A percentile compares a stretch with the other conserved stretches of the same genome.
These are phyloP conservation scores for Leptosomus discolor DNA, from an alignment of 2,113 vertebrate species.

Conservation along the genomic window DNA sequence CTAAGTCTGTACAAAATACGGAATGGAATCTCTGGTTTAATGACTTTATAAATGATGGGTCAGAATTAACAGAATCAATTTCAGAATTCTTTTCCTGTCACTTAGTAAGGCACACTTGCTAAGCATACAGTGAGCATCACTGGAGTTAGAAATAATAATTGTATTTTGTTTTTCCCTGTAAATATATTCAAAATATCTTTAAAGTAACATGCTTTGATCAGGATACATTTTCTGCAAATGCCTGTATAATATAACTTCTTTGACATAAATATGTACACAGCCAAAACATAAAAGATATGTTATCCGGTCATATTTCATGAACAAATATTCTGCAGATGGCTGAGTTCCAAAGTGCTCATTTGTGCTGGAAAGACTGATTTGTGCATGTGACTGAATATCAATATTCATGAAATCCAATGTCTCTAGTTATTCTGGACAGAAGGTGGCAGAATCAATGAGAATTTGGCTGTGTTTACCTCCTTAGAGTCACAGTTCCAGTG, in stretches of 20 bases:
- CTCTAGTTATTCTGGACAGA: neutral
- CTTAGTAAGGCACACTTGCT: neutral
- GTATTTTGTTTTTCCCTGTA: neutral
- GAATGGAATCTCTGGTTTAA: neutral
- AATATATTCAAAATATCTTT: neutral
- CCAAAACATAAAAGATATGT: neutral
- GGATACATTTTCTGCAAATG: neutral
- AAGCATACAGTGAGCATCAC: neutral
- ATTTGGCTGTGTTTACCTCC: neutral
- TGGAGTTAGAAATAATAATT: neutral
- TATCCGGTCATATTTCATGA: neutral
- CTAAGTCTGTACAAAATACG: neutral
- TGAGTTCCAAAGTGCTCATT: neutral
- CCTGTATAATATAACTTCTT: neutral
- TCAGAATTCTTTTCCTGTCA: neutral
- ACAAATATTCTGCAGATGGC: neutral
- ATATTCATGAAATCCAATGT: neutral
- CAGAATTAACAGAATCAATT: neutral
- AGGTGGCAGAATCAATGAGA: neutral
- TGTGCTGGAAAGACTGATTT: neutral
- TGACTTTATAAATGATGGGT: neutral
- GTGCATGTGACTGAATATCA: neutral
- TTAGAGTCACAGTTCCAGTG: neutral
- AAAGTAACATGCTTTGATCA: neutral
- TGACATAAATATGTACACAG: neutral